Conservation (phyloP, 2,888 invertebrate species). For the Chironomus riparius region DNA sequence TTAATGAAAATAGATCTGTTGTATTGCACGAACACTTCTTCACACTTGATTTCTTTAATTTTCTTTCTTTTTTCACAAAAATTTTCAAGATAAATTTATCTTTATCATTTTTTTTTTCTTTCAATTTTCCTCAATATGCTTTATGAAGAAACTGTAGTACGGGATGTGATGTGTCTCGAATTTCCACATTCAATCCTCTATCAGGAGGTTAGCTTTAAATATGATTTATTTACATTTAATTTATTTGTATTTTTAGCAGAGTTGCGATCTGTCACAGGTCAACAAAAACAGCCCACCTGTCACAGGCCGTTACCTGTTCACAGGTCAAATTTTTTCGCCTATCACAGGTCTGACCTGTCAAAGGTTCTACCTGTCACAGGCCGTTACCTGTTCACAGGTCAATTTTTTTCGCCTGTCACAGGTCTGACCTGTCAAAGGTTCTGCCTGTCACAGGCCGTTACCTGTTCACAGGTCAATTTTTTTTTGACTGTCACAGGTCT, state of each 20-base stretch:
- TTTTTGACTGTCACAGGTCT: too few species aligned
- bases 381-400: too few species aligned
- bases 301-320: too few species aligned
- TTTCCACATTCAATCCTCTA: not conserved
- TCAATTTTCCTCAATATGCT: not conserved
- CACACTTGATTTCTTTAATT: not conserved
- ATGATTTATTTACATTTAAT: not conserved
- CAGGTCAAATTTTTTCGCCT: too few species aligned
- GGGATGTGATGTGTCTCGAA: not conserved
- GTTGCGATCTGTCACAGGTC: too few species aligned
- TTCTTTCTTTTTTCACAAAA: not conserved
- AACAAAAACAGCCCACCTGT: too few species aligned
- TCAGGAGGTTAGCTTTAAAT: not conserved
- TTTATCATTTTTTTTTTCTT: constrained; percentile 2
- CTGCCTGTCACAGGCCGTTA: too few species aligned
- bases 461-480: too few species aligned
- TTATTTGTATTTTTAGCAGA: not conserved
- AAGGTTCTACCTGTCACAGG: too few species aligned
- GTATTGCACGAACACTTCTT: not conserved
- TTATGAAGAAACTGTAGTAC: not conserved
- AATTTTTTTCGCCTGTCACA: too few species aligned
- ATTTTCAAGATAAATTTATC: constrained; percentile 6
- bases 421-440: too few species aligned
- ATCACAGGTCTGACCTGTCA: too few species aligned
- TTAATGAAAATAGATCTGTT: not conserved